A percentile compares a stretch with the other conserved stretches of the same genome.
phyloP scores from a whole-genome alignment of 2,888 invertebrate species.

The Caenorhabditis sulstoni region DNA sequence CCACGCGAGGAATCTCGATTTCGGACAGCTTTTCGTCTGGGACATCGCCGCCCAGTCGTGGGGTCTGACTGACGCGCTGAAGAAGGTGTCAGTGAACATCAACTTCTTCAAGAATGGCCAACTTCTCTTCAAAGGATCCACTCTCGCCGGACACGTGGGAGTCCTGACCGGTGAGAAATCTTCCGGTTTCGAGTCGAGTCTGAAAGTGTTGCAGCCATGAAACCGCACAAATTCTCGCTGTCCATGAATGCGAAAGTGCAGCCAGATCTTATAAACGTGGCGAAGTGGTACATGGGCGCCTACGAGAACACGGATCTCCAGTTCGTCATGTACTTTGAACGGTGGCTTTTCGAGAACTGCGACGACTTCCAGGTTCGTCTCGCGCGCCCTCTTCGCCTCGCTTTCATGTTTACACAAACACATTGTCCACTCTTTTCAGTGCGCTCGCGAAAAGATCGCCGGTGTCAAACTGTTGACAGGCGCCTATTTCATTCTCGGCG shows the following conservation, averaged over 20 bases:
- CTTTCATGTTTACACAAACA: background rate
- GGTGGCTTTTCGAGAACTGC: constrained; percentile 70
- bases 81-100: constrained; percentile 71
- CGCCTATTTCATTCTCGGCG: constrained; percentile 68
- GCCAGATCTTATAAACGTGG: constrained; percentile 66
- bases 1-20: constrained; percentile 73
- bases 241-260: constrained; percentile 74
- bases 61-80: constrained; percentile 71
- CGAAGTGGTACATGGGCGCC: constrained; percentile 67
- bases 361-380: constrained; percentile 60
- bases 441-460: constrained; percentile 68
- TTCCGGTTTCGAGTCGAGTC: background rate
- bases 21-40: constrained; percentile 74
- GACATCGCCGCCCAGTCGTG: constrained; percentile 68
- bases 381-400: background rate
- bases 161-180: constrained; percentile 67
- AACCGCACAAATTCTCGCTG: constrained; percentile 68
- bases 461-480: constrained; percentile 65
- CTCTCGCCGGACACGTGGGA: constrained; percentile 75
- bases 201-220: constrained; percentile 64
- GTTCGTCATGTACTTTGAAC: constrained; percentile 73
- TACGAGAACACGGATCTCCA: constrained; percentile 61
- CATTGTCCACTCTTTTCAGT: constrained; percentile 37
- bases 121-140: constrained; percentile 73
- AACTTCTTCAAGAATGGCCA: constrained; percentile 70